Conservation (phyloP, 2,797 vertebrate genomes). For the Sebastes hubbsi region DNA sequence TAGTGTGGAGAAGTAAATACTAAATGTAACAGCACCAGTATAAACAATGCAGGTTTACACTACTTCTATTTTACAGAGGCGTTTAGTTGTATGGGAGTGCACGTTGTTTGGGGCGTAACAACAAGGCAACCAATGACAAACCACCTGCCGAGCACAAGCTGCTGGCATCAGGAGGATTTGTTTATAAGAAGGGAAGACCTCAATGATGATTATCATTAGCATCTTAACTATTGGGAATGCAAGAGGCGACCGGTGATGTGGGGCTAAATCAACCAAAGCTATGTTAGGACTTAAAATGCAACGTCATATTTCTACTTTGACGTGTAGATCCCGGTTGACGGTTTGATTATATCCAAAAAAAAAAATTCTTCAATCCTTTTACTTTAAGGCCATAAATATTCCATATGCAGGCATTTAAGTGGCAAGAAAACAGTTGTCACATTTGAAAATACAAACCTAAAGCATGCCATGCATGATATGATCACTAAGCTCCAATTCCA, state of each 20-base stretch:
- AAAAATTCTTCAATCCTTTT: neutral
- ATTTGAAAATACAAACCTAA: conserved; percentile 24
- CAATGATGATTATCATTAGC: conserved; percentile 52
- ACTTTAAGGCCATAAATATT: conserved; percentile 47
- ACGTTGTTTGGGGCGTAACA: conserved; percentile 29
- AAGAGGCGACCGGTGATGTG: neutral
- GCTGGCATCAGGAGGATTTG: conserved; percentile 17
- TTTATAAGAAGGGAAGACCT: conserved; percentile 47
- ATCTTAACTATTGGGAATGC: neutral
- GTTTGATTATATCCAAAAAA: conserved; percentile 8
- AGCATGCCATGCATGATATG: conserved; percentile 22
- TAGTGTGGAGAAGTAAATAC: conserved; percentile 14
- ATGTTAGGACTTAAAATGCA: neutral
- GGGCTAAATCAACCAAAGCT: neutral
- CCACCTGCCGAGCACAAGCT: conserved; percentile 22
- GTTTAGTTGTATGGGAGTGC: conserved; percentile 57
- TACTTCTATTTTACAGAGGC: conserved; percentile 46
- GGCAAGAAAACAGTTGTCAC: conserved; percentile 16
- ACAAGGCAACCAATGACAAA: conserved; percentile 37
- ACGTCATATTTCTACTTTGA: neutral
- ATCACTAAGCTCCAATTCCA: conserved; percentile 4
- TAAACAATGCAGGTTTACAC: conserved; percentile 55
- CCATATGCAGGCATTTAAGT: conserved; percentile 14
- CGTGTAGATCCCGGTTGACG: neutral
- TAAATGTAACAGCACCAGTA: conserved; percentile 56